A percentile compares a stretch with the other conserved stretches of the same genome.
Evolutionary conservation across 2,113 vertebrate genomes (phyloP).

Genomic region (Semicossyphus pulcher): DNA sequence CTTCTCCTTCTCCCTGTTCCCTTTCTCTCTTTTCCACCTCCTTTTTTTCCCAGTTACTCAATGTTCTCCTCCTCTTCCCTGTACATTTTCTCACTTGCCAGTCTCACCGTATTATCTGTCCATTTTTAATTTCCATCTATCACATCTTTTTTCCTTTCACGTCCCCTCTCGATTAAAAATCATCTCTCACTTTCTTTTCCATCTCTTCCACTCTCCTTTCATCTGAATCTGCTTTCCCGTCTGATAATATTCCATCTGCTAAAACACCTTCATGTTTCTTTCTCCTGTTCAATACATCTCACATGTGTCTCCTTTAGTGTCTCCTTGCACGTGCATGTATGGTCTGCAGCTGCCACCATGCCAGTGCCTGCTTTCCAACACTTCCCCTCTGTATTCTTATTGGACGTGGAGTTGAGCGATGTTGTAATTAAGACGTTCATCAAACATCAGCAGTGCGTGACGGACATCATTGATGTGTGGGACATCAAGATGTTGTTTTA

Average conservation of each 20-base stretch:
- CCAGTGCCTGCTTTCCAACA: neutral
- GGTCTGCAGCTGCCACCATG: neutral
- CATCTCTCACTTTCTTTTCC: neutral
- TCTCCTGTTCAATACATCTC: neutral
- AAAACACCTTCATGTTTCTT: slow-evolving; percentile 11
- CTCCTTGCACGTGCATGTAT: neutral
- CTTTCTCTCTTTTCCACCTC: neutral
- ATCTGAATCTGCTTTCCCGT: neutral
- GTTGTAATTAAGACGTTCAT: slow-evolving; percentile 57
- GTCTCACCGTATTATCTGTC: slow-evolving; percentile 6
- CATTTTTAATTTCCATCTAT: slow-evolving; percentile 15
- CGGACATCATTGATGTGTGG: slow-evolving; percentile 33
- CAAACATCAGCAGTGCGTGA: slow-evolving; percentile 33
- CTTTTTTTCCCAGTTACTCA: slow-evolving; percentile 9
- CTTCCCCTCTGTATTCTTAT: neutral
- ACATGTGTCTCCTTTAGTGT: neutral
- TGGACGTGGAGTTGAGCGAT: slow-evolving; percentile 6
- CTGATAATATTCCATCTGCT: slow-evolving; percentile 29
- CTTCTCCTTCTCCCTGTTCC: neutral
- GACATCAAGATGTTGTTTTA: neutral
- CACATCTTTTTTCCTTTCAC: neutral
- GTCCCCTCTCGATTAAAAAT: slow-evolving; percentile 21
- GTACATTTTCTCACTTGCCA: slow-evolving; percentile 9
- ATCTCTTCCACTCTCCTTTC: neutral
- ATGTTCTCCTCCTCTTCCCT: neutral